A percentile compares a stretch with the other conserved stretches of the same genome.
Conservation (phyloP, 2,113 vertebrate genomes). For the Electrona antarctica region DNA sequence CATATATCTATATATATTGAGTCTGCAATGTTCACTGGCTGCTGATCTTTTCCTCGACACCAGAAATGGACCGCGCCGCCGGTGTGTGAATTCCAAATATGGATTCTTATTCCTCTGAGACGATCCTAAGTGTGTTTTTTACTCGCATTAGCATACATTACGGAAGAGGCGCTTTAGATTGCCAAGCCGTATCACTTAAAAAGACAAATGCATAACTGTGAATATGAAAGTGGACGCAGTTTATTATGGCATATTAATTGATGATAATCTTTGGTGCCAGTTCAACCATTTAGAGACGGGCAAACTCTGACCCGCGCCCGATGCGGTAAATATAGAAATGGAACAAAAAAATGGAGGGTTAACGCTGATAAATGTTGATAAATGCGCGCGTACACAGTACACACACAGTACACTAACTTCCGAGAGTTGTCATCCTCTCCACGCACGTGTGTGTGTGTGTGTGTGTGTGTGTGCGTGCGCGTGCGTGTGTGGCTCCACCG, state of each 20-base stretch:
- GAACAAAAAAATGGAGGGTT: slow-evolving; percentile 1
- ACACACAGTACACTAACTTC: not conserved
- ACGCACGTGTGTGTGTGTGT: too few species aligned
- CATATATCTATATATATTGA: slow-evolving; percentile 21
- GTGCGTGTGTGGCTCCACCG: not conserved
- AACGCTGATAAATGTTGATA: slow-evolving; percentile 1
- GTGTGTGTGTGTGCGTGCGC: too few species aligned
- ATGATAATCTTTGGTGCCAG: slow-evolving; percentile 70
- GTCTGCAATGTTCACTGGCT: slow-evolving; percentile 34
- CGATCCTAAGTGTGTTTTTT: slow-evolving; percentile 63
- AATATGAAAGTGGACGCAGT: slow-evolving; percentile 61
- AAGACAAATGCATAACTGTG: slow-evolving; percentile 67
- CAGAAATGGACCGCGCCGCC: slow-evolving; percentile 34
- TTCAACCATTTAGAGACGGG: slow-evolving; percentile 61
- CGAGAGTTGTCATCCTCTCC: not conserved
- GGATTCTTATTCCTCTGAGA: slow-evolving; percentile 70
- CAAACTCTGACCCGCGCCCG: slow-evolving; percentile 56
- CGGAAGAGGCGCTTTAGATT: slow-evolving; percentile 57
- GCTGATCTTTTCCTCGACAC: slow-evolving; percentile 50
- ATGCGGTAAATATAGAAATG: slow-evolving; percentile 57
- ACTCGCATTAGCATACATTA: slow-evolving; percentile 73
- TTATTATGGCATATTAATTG: slow-evolving; percentile 74
- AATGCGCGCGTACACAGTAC: not conserved
- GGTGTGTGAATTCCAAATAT: slow-evolving; percentile 48
- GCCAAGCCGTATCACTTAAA: slow-evolving; percentile 72